Conservation (phyloP, 2,113 vertebrate species). For the Philantomba maxwellii region DNA sequence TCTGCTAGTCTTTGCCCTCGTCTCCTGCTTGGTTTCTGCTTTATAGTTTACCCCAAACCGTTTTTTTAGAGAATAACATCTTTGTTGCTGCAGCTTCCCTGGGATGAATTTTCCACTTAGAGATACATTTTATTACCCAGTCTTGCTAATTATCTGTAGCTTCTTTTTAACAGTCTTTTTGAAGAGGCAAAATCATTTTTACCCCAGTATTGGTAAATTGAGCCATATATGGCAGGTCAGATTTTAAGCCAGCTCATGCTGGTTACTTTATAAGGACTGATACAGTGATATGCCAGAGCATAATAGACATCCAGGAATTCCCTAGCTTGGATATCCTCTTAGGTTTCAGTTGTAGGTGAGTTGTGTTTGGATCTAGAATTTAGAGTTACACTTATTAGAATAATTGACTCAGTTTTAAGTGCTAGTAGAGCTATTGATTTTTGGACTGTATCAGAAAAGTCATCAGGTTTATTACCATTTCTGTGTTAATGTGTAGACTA, state of each 20-base stretch:
- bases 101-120: not conserved
- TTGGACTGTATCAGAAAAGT: slow-evolving; percentile 6
- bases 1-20: not conserved
- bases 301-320: not conserved
- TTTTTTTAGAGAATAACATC: not conserved
- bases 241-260: not conserved
- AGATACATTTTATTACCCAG: not conserved
- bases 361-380: not conserved
- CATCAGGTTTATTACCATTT: not conserved
- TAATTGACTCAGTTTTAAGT: not conserved
- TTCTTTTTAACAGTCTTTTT: not conserved
- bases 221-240: not conserved
- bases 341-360: not conserved
- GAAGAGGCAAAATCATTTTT: not conserved
- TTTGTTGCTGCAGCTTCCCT: not conserved
- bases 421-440: not conserved
- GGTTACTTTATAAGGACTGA: not conserved
- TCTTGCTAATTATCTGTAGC: not conserved
- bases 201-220: not conserved
- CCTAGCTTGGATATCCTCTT: not conserved
- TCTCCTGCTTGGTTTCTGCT: not conserved
- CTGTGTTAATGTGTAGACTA: not conserved
- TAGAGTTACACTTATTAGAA: not conserved
- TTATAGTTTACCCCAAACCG: not conserved
- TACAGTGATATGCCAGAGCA: not conserved